Evolutionary conservation across 2,113 vertebrate genomes (phyloP).

Genomic region (Aptenodytes forsteri): DNA sequence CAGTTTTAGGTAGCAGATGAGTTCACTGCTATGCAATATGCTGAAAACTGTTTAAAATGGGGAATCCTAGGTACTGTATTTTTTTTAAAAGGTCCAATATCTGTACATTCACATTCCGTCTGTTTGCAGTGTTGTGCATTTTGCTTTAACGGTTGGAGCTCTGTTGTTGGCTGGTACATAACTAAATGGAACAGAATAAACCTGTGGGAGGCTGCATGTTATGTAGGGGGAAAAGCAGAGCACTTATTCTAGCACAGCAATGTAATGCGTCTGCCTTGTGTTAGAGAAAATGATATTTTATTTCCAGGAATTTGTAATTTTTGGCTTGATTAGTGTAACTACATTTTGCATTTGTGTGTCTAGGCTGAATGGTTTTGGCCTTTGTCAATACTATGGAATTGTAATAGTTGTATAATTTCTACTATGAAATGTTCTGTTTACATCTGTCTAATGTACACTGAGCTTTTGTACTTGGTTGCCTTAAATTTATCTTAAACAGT

Average conservation of each 20-base stretch:
- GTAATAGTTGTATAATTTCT: constrained; percentile 42
- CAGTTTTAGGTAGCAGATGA: constrained; percentile 66
- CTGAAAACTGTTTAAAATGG: constrained; percentile 58
- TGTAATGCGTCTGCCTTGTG: background rate
- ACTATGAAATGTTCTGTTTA: constrained; percentile 50
- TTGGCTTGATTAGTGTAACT: background rate
- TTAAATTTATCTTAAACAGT: constrained; percentile 67
- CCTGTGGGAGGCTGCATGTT: background rate
- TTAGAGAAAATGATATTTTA: background rate
- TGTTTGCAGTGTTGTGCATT: constrained; percentile 29
- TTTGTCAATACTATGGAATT: background rate
- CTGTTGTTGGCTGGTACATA: background rate
- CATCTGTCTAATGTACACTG: constrained; percentile 34
- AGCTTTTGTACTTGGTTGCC: constrained; percentile 70
- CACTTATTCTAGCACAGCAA: background rate
- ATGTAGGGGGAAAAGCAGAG: background rate
- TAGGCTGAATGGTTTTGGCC: constrained; percentile 20
- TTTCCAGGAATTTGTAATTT: background rate
- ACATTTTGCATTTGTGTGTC: background rate
- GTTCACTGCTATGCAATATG: constrained; percentile 72
- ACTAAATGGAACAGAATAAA: background rate
- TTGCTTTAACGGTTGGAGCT: background rate
- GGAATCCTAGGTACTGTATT: constrained; percentile 69
- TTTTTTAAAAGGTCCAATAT: constrained; percentile 62
- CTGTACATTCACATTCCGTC: constrained; percentile 73